Percentiles rank a stretch among this genome's conserved stretches.
phyloP scores from a whole-genome alignment of 2,797 vertebrate species.

The Gorsachius magnificus region DNA sequence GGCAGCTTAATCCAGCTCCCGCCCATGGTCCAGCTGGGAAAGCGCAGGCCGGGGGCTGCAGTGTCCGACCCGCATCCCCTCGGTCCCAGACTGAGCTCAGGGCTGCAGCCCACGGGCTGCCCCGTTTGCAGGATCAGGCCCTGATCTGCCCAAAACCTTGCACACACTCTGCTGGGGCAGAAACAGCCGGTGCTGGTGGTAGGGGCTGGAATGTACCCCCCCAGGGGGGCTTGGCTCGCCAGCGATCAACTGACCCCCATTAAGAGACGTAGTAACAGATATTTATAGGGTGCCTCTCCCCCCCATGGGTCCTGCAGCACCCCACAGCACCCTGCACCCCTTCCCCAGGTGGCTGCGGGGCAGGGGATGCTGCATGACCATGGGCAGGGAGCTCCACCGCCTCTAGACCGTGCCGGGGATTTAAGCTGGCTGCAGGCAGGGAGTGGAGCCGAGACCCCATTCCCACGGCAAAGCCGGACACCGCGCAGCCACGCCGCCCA shows the following conservation, averaged over 20 bases:
- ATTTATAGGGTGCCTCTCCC: not conserved
- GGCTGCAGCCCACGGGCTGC: fast-evolving
- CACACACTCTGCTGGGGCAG: fast-evolving
- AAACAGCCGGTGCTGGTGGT: fast-evolving
- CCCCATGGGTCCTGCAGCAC: fast-evolving
- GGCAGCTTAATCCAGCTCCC: not conserved
- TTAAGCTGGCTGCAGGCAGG: fast-evolving
- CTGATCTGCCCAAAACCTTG: not conserved
- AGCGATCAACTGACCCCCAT: not conserved
- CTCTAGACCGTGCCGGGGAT: fast-evolving
- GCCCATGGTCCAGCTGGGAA: not conserved
- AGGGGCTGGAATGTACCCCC: not conserved
- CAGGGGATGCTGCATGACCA: not conserved
- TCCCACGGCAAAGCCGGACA: fast-evolving
- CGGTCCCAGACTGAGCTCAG: not conserved
- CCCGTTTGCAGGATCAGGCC: not conserved
- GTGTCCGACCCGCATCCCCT: not conserved
- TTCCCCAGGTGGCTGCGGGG: fast-evolving
- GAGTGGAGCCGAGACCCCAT: fast-evolving
- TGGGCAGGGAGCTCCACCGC: fast-evolving
- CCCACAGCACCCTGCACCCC: not conserved
- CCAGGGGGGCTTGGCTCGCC: fast-evolving
- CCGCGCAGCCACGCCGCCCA: fast-evolving
- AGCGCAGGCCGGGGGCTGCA: not conserved
- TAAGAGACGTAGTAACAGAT: fast-evolving